These are phyloP conservation scores for Apeira syringaria DNA, from an alignment of 2,888 invertebrate species.

Conservation along the genomic window DNA sequence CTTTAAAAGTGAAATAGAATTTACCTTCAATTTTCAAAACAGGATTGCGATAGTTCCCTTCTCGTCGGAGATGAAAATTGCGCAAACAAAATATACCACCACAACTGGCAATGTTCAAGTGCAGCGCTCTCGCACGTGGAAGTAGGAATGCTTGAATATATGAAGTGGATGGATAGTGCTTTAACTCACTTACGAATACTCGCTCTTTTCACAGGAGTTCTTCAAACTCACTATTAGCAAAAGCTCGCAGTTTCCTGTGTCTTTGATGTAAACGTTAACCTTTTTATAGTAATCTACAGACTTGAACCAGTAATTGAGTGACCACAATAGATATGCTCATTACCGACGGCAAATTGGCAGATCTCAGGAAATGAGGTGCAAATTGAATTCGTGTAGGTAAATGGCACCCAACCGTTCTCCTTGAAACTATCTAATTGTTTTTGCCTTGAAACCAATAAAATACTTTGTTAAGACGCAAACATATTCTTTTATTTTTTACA, in stretches of 20 bases:
- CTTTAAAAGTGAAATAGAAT: background rate
- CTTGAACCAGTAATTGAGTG: conserved; percentile 25
- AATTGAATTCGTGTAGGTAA: conserved; percentile 15
- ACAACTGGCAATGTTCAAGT: conserved; percentile 25
- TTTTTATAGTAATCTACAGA: conserved; percentile 12
- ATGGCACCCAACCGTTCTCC: too few species aligned
- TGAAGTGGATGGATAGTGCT: conserved; percentile 19
- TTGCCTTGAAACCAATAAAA: conserved; percentile 12
- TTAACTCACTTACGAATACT: conserved; percentile 16
- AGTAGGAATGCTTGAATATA: conserved; percentile 21
- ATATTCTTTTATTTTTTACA: conserved; percentile 2
- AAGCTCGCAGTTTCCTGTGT: conserved; percentile 17
- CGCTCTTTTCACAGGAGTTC: conserved; percentile 8
- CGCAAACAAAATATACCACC: conserved; percentile 7
- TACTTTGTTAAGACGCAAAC: too few species aligned
- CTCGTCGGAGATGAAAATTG: conserved; percentile 16
- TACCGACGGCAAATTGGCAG: conserved; percentile 51
- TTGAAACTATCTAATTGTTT: conserved; percentile 7
- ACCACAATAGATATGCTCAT: conserved; percentile 41
- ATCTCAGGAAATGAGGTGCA: conserved; percentile 24
- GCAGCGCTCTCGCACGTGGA: conserved; percentile 26
- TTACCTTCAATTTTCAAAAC: conserved; percentile 8
- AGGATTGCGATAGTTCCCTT: conserved; percentile 3
- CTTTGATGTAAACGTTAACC: conserved; percentile 2
- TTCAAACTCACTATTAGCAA: background rate